Conservation (phyloP, 2,888 invertebrate species). For the Miltochrista miniata region DNA sequence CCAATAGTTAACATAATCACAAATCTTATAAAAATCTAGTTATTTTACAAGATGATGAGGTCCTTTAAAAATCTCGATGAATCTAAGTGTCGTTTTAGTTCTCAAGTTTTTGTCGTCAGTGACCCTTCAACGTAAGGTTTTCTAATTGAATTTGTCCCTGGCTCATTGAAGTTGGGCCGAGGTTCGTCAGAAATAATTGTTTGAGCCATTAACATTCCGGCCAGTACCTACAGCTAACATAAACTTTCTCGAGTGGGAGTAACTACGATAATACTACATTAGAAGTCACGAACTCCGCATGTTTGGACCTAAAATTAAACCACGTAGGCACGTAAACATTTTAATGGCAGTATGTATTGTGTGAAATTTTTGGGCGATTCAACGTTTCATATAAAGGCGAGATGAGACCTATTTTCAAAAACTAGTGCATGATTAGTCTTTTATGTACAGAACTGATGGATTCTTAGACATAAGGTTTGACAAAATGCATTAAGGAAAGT, state of each 20-base stretch:
- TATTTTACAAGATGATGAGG: slow-evolving; percentile 12
- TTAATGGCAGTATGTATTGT: slow-evolving; percentile 5
- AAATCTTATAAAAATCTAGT: no score
- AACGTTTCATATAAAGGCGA: slow-evolving; percentile 1
- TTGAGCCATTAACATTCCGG: slow-evolving; percentile 67
- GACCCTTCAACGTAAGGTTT: slow-evolving; percentile 26
- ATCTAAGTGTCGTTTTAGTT: slow-evolving; percentile 30
- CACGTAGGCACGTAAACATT: slow-evolving; percentile 15
- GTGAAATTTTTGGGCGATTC: slow-evolving; percentile 19
- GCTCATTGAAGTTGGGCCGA: slow-evolving; percentile 48
- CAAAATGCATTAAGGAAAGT: no score
- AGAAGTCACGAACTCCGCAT: slow-evolving; percentile 47
- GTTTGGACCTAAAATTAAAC: slow-evolving; percentile 32
- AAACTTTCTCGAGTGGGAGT: slow-evolving; percentile 61
- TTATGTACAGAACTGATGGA: no score
- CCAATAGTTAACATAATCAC: slow-evolving; percentile 24
- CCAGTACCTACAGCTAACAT: slow-evolving; percentile 45
- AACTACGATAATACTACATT: slow-evolving; percentile 47
- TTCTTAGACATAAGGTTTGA: no score
- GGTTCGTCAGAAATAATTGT: slow-evolving; percentile 60
- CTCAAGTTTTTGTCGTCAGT: slow-evolving; percentile 23
- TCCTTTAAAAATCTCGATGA: slow-evolving; percentile 19
- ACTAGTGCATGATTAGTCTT: no score
- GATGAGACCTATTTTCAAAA: no score
- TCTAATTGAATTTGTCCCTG: slow-evolving; percentile 53